Evolutionary conservation across 2,888 invertebrate genomes (phyloP).

Genomic region (Ernsta delagoae): DNA sequence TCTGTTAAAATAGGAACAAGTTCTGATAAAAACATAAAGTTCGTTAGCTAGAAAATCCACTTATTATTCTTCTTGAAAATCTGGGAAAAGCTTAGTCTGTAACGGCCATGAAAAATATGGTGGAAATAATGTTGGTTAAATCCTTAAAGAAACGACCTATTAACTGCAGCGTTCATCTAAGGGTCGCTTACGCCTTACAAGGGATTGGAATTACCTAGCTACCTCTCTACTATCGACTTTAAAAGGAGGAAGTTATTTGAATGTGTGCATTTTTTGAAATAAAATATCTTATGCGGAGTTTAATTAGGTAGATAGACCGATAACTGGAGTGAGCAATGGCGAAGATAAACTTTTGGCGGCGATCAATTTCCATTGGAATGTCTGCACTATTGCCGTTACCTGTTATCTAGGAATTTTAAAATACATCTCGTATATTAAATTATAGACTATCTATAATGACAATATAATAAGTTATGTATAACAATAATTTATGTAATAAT

Average conservation of each 20-base stretch:
- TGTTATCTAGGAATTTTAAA: too few relatives aligned
- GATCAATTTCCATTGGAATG: too few relatives aligned
- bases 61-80: slow-evolving; percentile 26
- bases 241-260: not conserved
- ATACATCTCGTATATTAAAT: too few relatives aligned
- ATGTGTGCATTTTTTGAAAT: too few relatives aligned
- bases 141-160: slow-evolving; percentile 33
- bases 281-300: too few relatives aligned
- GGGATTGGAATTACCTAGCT: not conserved
- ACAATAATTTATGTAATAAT: too few relatives aligned
- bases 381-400: too few relatives aligned
- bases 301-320: too few relatives aligned
- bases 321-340: too few relatives aligned
- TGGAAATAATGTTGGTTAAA: slow-evolving; percentile 30
- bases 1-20: slow-evolving; percentile 5
- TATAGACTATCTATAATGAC: too few relatives aligned
- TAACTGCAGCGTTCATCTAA: slow-evolving; percentile 31
- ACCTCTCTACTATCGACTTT: not conserved
- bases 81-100: slow-evolving; percentile 29
- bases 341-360: too few relatives aligned
- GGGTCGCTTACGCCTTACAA: not conserved
- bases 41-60: slow-evolving; percentile 21
- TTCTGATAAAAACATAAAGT: slow-evolving; percentile 18
- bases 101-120: slow-evolving; percentile 33
- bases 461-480: too few relatives aligned